Conservation (phyloP, 2,888 invertebrate species). For the Netelia virgata region DNA sequence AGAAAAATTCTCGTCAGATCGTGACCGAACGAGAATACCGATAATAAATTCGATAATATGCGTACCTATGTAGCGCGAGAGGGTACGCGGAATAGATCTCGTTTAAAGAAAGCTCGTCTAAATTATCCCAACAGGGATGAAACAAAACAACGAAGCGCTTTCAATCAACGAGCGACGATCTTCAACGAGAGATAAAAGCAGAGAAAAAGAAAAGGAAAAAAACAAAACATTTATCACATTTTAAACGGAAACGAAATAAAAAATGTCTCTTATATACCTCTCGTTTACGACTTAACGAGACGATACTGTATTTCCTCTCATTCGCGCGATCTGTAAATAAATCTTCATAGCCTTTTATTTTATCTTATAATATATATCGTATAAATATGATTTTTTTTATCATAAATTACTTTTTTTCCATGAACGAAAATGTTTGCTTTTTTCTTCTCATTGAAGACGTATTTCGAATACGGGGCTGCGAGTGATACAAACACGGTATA, state of each 20-base stretch:
- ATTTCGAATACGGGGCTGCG: no score
- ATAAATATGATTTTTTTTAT: no score
- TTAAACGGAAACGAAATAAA: not conserved
- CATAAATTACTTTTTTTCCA: no score
- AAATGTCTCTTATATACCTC: no score
- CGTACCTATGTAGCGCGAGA: not conserved
- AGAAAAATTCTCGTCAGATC: conserved; percentile 37
- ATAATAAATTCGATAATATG: conserved; percentile 57
- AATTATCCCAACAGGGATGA: conserved; percentile 22
- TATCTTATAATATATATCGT: no score
- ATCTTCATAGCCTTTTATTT: no score
- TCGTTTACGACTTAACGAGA: no score
- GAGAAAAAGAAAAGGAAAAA: not conserved
- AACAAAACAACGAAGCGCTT: not conserved
- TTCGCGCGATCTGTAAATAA: no score
- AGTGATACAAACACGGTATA: no score
- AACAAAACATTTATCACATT: not conserved
- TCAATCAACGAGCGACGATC: not conserved
- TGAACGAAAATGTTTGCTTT: no score
- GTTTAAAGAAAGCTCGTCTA: conserved; percentile 52
- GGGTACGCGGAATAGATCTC: not conserved
- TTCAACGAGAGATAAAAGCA: not conserved
- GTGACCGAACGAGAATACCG: conserved; percentile 41
- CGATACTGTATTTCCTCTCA: no score
- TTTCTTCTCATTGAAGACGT: no score